Percentiles rank a stretch among this genome's conserved stretches.
phyloP scores from a whole-genome alignment of 2,113 vertebrate genomes.

The Dipodomys merriami region DNA sequence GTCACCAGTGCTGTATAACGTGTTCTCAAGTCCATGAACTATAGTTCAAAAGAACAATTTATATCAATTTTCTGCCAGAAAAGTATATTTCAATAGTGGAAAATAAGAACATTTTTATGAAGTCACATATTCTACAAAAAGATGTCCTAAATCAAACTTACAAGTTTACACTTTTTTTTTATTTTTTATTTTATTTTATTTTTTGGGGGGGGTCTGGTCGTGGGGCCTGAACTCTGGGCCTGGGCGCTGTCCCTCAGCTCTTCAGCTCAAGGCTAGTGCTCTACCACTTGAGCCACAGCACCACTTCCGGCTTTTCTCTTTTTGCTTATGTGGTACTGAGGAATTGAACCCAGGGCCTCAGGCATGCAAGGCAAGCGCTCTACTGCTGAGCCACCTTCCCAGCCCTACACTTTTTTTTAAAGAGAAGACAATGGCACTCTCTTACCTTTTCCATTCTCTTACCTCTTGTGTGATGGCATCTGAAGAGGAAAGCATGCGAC shows the following conservation, averaged over 20 bases:
- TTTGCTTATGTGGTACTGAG: too few species aligned
- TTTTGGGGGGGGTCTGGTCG: too few species aligned
- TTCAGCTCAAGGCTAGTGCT: too few species aligned
- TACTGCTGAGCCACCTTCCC: too few species aligned
- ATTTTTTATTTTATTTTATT: too few species aligned
- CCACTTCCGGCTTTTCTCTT: too few species aligned
- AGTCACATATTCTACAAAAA: constrained; percentile 16
- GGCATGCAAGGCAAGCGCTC: too few species aligned
- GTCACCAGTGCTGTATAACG: constrained; percentile 97
- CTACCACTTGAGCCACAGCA: too few species aligned
- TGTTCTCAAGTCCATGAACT: constrained; percentile 99
- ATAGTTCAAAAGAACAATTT: constrained; percentile 49
- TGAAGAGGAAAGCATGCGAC: constrained; percentile 95
- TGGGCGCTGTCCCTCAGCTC: too few species aligned
- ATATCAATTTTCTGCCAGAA: constrained; percentile 31
- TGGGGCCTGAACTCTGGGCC: too few species aligned
- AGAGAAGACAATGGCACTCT: rapidly evolving
- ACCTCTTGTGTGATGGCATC: constrained; percentile 98
- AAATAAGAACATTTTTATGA: constrained; percentile 36
- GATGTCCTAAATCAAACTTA: not conserved
- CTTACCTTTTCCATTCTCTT: not conserved
- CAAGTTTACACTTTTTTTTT: not conserved
- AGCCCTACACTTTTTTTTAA: too few species aligned
- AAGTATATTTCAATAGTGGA: constrained; percentile 30
- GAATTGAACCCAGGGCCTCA: too few species aligned